Conservation (phyloP, 2,797 vertebrate genomes). For the Schizopygopsis malacanthus region DNA sequence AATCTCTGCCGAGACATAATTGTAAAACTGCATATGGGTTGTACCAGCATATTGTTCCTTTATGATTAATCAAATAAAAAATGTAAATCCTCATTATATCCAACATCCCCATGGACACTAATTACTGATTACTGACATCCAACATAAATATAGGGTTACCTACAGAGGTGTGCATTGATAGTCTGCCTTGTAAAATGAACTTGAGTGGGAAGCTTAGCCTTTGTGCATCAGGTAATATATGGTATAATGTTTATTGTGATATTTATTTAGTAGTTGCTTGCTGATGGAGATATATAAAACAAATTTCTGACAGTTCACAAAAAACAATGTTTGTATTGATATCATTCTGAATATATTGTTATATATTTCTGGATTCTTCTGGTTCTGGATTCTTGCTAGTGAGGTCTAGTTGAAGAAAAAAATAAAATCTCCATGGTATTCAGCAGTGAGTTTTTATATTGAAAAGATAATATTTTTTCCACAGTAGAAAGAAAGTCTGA, state of each 20-base stretch:
- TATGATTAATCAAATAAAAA: neutral
- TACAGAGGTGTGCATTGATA: slow-evolving; percentile 43
- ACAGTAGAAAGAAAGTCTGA: too few species aligned
- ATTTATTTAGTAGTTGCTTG: neutral
- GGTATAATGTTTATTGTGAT: too few species aligned
- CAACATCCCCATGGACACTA: slow-evolving; percentile 40
- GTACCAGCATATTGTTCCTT: neutral
- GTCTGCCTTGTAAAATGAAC: slow-evolving; percentile 12
- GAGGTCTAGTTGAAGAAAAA: neutral
- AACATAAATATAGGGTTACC: slow-evolving; percentile 42
- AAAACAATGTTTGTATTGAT: neutral
- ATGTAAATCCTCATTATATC: slow-evolving; percentile 3
- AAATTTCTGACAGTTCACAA: neutral
- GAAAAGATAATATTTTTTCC: neutral
- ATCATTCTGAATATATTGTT: neutral
- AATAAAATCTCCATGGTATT: neutral
- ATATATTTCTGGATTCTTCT: too few species aligned
- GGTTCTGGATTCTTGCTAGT: neutral
- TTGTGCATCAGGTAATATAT: neutral
- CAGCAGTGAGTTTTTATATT: too few species aligned
- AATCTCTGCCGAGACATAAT: neutral
- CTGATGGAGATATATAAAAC: neutral
- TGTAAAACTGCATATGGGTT: neutral
- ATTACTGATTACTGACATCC: slow-evolving; percentile 43
- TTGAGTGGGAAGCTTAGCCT: neutral